phyloP scores from a whole-genome alignment of 1,140 invertebrate genomes.

The Pristionchus pacificus region DNA sequence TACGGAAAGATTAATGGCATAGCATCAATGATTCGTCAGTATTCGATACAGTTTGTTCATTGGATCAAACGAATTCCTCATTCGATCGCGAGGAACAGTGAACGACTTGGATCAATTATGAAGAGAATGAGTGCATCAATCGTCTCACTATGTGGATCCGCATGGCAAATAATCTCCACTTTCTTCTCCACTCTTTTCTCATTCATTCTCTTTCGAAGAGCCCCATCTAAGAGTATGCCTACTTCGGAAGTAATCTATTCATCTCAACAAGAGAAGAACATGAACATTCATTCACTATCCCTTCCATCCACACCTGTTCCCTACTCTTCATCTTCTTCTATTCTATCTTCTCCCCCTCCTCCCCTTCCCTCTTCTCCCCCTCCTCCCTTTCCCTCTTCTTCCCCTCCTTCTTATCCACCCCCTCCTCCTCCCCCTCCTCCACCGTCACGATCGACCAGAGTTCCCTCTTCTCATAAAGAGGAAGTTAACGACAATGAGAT shows the following conservation, averaged over 20 bases:
- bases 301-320: neutral
- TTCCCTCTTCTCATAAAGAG: slow-evolving; percentile 1
- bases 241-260: neutral
- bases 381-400: neutral
- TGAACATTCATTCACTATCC: too few relatives aligned
- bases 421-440: slow-evolving; percentile 5
- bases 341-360: neutral
- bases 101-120: too few relatives aligned
- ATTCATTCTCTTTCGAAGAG: neutral
- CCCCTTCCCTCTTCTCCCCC: neutral
- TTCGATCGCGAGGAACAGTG: too few relatives aligned
- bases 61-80: too few relatives aligned
- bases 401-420: neutral
- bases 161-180: neutral
- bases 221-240: neutral
- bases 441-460: neutral
- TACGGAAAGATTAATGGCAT: too few relatives aligned
- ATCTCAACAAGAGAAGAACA: too few relatives aligned
- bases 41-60: too few relatives aligned
- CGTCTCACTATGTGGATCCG: neutral
- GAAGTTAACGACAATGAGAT: too few relatives aligned
- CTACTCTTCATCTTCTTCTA: neutral
- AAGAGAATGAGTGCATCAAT: neutral
- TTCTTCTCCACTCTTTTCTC: neutral
- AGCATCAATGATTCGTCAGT: too few relatives aligned